Evolutionary conservation across 1,140 invertebrate species (phyloP).

Genomic region (Diuraphis noxia): DNA sequence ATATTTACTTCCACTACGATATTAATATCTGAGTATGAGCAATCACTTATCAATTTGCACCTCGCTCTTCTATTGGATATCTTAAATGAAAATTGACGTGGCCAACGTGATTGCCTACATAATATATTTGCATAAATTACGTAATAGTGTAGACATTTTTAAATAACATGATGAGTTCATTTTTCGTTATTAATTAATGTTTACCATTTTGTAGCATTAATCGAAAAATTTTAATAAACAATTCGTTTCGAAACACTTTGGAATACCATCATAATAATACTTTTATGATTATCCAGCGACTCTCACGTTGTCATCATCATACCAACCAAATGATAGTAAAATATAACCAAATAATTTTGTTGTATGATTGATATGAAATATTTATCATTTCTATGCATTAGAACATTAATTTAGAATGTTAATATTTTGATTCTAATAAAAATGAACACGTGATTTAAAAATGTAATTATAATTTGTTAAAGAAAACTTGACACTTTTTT

Average conservation of each 20-base stretch:
- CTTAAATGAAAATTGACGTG: not conserved
- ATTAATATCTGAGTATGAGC: not conserved
- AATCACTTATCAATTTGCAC: not conserved
- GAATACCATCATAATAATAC: not conserved
- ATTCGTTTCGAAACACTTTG: not conserved
- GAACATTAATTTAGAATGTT: too few species aligned
- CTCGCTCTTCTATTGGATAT: not conserved
- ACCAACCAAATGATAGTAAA: not conserved
- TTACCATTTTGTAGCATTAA: too few species aligned
- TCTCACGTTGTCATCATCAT: not conserved
- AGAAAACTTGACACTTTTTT: not conserved
- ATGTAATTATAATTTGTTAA: not conserved
- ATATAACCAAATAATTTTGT: too few species aligned
- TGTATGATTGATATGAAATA: too few species aligned
- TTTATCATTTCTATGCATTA: too few species aligned
- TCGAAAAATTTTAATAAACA: too few species aligned
- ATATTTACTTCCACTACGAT: not conserved
- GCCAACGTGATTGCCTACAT: not conserved
- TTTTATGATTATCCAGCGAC: not conserved
- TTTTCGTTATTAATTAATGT: not conserved
- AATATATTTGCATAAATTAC: conserved; percentile 27
- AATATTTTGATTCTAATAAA: too few species aligned
- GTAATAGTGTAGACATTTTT: not conserved
- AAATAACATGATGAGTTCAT: not conserved
- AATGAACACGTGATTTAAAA: too few species aligned